Conservation (phyloP, 1,140 invertebrate species). For the Augochlora pura region DNA sequence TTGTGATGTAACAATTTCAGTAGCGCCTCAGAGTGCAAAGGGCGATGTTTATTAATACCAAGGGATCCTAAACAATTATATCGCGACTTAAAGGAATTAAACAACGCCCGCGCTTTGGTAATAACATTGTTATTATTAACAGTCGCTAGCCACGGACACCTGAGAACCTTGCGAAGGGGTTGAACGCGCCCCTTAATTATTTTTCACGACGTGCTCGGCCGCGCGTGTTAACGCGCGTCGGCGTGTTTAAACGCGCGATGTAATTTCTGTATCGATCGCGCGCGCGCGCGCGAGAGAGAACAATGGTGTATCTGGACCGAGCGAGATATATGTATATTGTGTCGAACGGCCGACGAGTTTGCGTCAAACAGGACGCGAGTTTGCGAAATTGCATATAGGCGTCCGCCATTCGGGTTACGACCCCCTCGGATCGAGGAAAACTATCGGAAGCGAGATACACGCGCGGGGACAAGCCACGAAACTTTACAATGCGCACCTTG, state of each 20-base stretch:
- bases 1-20: no score
- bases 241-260: background rate
- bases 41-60: no score
- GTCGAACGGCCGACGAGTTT: background rate
- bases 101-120: no score
- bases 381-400: constrained; percentile 8
- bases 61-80: no score
- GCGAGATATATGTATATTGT: constrained; percentile 1
- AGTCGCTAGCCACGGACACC: no score
- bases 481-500: constrained; percentile 22
- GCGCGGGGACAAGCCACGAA: background rate
- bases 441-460: constrained; percentile 20
- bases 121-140: no score
- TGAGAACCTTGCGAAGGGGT: no score
- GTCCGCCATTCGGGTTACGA: constrained; percentile 7
- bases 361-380: background rate
- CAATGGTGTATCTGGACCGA: background rate
- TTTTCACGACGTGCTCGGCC: background rate
- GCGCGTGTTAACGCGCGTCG: constrained; percentile 4
- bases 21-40: no score
- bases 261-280: constrained; percentile 13
- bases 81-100: no score
- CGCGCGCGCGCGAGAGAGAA: background rate
- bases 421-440: constrained; percentile 18
- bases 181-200: background rate